Conservation (phyloP, 2,888 invertebrate species). For the Epinotia demarniana region DNA sequence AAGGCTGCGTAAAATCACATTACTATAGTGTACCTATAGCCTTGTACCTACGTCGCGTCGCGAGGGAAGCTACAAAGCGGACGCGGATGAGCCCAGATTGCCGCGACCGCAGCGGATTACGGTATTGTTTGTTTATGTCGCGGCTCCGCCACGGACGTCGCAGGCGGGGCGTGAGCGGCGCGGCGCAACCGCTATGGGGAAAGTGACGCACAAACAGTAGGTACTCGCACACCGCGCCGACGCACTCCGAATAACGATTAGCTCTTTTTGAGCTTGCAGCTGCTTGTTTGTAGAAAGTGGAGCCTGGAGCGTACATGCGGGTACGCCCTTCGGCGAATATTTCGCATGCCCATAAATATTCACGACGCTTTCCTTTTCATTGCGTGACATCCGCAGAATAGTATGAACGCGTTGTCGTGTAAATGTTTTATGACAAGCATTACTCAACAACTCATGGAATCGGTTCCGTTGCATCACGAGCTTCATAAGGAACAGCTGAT, state of each 20-base stretch:
- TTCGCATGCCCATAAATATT: slow-evolving; percentile 81
- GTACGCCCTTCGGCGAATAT: slow-evolving; percentile 82
- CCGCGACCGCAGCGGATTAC: slow-evolving; percentile 69
- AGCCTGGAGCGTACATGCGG: slow-evolving; percentile 68
- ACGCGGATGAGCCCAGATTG: slow-evolving; percentile 60
- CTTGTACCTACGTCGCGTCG: slow-evolving; percentile 57
- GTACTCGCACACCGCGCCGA: slow-evolving; percentile 55
- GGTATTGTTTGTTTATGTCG: slow-evolving; percentile 64
- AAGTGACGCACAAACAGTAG: slow-evolving; percentile 69
- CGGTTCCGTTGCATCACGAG: slow-evolving; percentile 65
- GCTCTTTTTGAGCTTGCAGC: slow-evolving; percentile 69
- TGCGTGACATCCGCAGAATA: slow-evolving; percentile 66
- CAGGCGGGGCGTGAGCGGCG: slow-evolving; percentile 45
- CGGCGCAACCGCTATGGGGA: slow-evolving; percentile 62
- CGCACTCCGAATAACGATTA: slow-evolving; percentile 79
- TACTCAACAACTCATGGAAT: slow-evolving; percentile 74
- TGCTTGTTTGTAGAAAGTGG: slow-evolving; percentile 79
- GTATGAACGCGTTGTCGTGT: slow-evolving; percentile 57
- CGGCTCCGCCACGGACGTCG: slow-evolving; percentile 41
- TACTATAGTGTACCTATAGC: slow-evolving; percentile 55
- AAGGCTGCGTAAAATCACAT: slow-evolving; percentile 53
- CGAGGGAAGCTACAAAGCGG: slow-evolving; percentile 58
- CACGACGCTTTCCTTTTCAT: slow-evolving; percentile 80
- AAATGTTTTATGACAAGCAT: slow-evolving; percentile 71
- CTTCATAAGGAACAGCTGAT: slow-evolving; percentile 64